A percentile compares a stretch with the other conserved stretches of the same genome.
These are phyloP conservation scores for Tribolium madens DNA, from an alignment of 1,140 invertebrate species.

Conservation along the genomic window DNA sequence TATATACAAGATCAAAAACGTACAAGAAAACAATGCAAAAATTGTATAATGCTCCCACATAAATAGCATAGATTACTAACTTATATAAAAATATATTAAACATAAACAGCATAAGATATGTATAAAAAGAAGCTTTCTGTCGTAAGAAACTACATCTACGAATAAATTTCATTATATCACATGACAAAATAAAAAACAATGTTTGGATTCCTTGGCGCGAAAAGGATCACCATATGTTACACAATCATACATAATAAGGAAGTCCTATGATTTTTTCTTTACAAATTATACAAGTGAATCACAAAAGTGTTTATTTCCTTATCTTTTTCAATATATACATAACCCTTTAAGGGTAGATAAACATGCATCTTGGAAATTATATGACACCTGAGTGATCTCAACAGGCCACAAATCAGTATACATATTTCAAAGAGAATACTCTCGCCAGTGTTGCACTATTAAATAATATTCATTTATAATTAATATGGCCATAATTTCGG, in stretches of 20 bases:
- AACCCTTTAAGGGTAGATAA: not conserved
- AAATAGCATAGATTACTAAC: conserved; percentile 36
- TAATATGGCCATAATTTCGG: too few relatives aligned
- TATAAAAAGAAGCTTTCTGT: conserved; percentile 44
- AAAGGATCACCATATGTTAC: conserved; percentile 2
- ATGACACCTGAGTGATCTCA: conserved; percentile 52
- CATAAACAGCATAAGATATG: conserved; percentile 41
- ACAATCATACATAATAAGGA: conserved; percentile 37
- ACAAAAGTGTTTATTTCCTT: conserved; percentile 45
- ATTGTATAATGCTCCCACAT: conserved; percentile 15
- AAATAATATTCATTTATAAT: not conserved
- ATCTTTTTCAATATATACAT: conserved; percentile 41
- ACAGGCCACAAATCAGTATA: conserved; percentile 55
- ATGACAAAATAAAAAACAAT: conserved; percentile 31
- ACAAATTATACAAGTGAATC: conserved; percentile 55
- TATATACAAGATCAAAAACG: conserved; percentile 54
- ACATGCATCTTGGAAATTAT: conserved; percentile 37
- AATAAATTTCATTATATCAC: conserved; percentile 37
- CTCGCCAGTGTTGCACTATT: not conserved
- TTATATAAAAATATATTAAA: conserved; percentile 43
- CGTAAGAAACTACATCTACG: conserved; percentile 35
- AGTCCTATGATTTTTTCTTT: conserved; percentile 45
- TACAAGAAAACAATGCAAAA: conserved; percentile 46
- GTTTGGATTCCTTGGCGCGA: conserved; percentile 19
- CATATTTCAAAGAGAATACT: conserved; percentile 40